Conservation (phyloP, 2,797 vertebrate species). For the Pterois miles region DNA sequence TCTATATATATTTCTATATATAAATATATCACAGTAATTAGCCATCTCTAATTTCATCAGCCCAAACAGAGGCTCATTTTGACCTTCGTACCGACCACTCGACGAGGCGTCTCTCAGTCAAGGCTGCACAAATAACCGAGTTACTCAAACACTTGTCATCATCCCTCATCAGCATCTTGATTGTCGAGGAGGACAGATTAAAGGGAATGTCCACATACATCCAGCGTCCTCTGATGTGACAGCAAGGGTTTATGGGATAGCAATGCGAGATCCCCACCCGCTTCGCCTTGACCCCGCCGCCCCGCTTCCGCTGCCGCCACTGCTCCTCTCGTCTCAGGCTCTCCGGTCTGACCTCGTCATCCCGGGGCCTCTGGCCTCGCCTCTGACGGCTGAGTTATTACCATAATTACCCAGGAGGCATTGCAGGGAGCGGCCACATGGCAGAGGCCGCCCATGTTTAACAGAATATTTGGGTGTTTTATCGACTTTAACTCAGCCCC, state of each 20-base stretch:
- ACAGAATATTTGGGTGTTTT: constrained; percentile 89
- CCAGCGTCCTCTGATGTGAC: constrained; percentile 73
- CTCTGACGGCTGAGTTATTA: constrained; percentile 82
- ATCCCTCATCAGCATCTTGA: constrained; percentile 75
- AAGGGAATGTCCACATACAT: constrained; percentile 68
- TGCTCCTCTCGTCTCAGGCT: constrained; percentile 47
- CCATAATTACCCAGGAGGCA: constrained; percentile 83
- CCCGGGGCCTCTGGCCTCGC: constrained; percentile 75
- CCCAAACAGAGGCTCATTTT: constrained; percentile 23
- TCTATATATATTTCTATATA: too few species aligned
- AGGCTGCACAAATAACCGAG: constrained; percentile 47
- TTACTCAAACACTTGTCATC: constrained; percentile 70
- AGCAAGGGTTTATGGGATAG: constrained; percentile 73
- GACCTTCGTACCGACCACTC: constrained; percentile 48
- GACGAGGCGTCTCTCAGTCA: constrained; percentile 31
- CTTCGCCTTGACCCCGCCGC: constrained; percentile 67
- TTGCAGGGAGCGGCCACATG: constrained; percentile 68
- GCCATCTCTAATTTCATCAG: constrained; percentile 9
- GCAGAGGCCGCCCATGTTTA: constrained; percentile 78
- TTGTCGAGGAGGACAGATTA: constrained; percentile 67
- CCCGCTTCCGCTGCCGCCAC: constrained; percentile 25
- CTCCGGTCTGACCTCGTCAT: constrained; percentile 76
- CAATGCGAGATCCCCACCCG: constrained; percentile 15
- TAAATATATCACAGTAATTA: constrained; percentile 39
- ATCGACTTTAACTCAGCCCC: constrained; percentile 85